A percentile compares a stretch with the other conserved stretches of the same genome.
These are phyloP conservation scores for Smutsia gigantea DNA, from an alignment of 2,797 vertebrate species.

Conservation along the genomic window DNA sequence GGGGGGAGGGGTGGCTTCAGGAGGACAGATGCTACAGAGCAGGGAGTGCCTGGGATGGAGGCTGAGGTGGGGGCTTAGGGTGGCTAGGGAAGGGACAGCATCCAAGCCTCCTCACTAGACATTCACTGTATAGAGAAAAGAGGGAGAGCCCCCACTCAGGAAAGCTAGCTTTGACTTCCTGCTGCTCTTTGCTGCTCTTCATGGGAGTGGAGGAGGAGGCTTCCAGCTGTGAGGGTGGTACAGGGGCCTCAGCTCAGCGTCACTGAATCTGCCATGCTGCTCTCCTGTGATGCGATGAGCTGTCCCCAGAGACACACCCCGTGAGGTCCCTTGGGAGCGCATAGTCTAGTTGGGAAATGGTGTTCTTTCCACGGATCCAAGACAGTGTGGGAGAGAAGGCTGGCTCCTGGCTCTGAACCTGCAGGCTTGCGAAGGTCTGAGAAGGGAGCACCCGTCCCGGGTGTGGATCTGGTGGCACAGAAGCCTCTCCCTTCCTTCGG, in stretches of 20 bases:
- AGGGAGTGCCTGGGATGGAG: neutral
- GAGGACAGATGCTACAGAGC: neutral
- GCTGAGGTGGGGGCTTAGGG: neutral
- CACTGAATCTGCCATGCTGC: neutral
- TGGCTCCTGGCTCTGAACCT: neutral
- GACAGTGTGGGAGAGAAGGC: neutral
- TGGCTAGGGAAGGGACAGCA: neutral
- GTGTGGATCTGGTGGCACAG: neutral
- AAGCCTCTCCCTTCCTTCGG: neutral
- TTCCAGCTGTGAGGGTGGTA: neutral
- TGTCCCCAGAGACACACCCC: neutral
- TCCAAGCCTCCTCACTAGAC: neutral
- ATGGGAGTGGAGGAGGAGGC: neutral
- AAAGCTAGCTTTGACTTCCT: neutral
- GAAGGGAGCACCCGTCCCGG: rapidly evolving
- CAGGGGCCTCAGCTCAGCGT: neutral
- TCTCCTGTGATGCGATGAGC: neutral
- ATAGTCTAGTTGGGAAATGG: neutral
- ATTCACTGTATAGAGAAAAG: neutral
- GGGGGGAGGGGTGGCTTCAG: neutral
- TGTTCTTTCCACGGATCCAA: neutral
- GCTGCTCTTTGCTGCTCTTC: neutral
- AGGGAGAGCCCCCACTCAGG: neutral
- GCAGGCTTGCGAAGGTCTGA: neutral
- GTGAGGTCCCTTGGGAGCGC: neutral